Conservation (phyloP, 2,797 vertebrate species). For the Intellagama lesueurii region DNA sequence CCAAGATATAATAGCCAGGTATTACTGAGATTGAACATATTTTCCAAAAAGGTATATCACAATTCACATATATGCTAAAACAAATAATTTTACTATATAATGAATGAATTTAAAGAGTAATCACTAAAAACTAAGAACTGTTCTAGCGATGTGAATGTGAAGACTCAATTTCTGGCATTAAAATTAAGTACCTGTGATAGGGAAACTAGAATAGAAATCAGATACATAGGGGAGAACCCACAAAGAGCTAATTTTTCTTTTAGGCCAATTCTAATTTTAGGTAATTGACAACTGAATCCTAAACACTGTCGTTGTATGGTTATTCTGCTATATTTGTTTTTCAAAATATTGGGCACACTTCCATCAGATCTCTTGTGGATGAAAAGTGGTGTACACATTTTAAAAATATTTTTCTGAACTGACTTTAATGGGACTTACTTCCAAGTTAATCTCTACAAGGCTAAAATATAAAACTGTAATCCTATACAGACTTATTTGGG, state of each 20-base stretch:
- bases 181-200: not conserved
- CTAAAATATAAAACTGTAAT: too few species aligned
- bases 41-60: not conserved
- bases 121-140: not conserved
- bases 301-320: too few species aligned
- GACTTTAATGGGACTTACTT: too few species aligned
- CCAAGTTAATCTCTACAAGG: too few species aligned
- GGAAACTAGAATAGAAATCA: not conserved
- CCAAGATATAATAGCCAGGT: not conserved
- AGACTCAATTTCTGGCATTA: not conserved
- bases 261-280: not conserved
- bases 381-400: too few species aligned
- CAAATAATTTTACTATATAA: not conserved
- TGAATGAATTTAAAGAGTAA: not conserved
- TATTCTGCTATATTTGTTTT: too few species aligned
- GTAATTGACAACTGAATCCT: not conserved
- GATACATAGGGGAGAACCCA: not conserved
- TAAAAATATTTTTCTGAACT: too few species aligned
- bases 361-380: too few species aligned
- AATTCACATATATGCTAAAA: not conserved
- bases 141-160: not conserved
- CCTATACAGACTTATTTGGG: too few species aligned
- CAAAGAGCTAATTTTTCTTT: not conserved
- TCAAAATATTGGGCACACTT: too few species aligned
- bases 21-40: not conserved